Conservation (phyloP, 2,113 vertebrate species). For the Periophthalmus modestus region DNA sequence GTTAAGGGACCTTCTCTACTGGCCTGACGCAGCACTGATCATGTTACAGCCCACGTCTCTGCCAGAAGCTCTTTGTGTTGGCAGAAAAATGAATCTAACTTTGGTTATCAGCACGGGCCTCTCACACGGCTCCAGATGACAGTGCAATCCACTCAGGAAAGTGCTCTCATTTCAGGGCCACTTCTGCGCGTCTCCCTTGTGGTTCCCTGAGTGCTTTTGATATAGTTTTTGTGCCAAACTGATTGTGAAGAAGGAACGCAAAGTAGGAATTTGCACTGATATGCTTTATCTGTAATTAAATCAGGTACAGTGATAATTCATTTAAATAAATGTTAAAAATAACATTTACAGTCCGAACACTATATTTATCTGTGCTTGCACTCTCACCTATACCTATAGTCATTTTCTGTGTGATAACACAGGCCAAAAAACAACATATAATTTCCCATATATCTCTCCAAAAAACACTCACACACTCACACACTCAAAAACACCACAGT, state of each 20-base stretch:
- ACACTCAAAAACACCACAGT: no score
- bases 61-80: slow-evolving; percentile 41
- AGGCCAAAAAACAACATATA: not conserved
- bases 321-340: slow-evolving; percentile 2
- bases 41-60: slow-evolving; percentile 43
- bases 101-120: slow-evolving; percentile 36
- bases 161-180: slow-evolving; percentile 46
- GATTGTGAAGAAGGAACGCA: slow-evolving; percentile 7
- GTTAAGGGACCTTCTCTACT: slow-evolving; percentile 21
- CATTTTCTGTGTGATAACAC: not conserved
- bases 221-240: slow-evolving; percentile 34
- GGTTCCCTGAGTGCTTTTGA: slow-evolving; percentile 42
- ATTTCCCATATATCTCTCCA: not conserved
- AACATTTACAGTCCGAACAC: not conserved
- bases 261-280: not conserved
- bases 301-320: not conserved
- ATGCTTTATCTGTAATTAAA: slow-evolving; percentile 9
- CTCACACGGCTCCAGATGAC: slow-evolving; percentile 47
- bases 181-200: slow-evolving; percentile 29
- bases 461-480: no score
- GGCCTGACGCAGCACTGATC: slow-evolving; percentile 24
- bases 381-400: not conserved
- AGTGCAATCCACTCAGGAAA: slow-evolving; percentile 43
- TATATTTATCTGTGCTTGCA: not conserved
- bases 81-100: slow-evolving; percentile 24